Evolutionary conservation across 2,888 invertebrate species (phyloP).

Genomic region (Mesoligia furuncula): DNA sequence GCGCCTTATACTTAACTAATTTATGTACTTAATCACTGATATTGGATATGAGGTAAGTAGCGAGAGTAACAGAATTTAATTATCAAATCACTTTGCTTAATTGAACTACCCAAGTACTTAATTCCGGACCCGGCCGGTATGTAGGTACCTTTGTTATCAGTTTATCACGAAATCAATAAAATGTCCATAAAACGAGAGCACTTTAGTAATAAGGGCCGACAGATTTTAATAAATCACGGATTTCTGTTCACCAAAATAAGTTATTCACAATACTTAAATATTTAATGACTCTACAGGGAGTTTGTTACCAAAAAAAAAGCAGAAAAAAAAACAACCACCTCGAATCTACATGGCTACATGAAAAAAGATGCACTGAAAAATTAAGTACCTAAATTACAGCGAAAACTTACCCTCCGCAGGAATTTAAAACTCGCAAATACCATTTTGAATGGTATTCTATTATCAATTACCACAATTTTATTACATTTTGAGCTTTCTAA

Average conservation of each 20-base stretch:
- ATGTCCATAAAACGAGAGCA: not conserved
- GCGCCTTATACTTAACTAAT: not conserved
- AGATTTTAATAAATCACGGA: constrained; percentile 3
- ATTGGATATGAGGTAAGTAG: not conserved
- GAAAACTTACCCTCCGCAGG: constrained; percentile 71
- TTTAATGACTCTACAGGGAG: not conserved
- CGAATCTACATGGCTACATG: not conserved
- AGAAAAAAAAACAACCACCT: not conserved
- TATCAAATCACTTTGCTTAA: constrained; percentile 33
- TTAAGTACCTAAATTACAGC: constrained; percentile 9
- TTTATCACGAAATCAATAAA: constrained; percentile 46
- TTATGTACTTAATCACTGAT: constrained; percentile 11
- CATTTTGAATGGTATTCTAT: constrained; percentile 64
- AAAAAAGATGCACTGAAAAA: not conserved
- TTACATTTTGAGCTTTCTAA: constrained; percentile 53
- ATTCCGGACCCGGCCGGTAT: constrained; percentile 19
- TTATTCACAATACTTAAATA: not conserved
- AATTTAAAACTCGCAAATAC: constrained; percentile 67
- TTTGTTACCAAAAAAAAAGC: constrained; percentile 22
- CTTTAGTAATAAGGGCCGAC: not conserved
- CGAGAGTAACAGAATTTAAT: not conserved
- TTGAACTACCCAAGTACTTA: constrained; percentile 25
- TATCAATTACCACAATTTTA: constrained; percentile 57
- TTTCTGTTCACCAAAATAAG: constrained; percentile 4
- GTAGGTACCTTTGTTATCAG: constrained; percentile 15